Base-by-base conservation (phyloP, 2,888 invertebrate species). In the Drosophila rellima region DNA sequence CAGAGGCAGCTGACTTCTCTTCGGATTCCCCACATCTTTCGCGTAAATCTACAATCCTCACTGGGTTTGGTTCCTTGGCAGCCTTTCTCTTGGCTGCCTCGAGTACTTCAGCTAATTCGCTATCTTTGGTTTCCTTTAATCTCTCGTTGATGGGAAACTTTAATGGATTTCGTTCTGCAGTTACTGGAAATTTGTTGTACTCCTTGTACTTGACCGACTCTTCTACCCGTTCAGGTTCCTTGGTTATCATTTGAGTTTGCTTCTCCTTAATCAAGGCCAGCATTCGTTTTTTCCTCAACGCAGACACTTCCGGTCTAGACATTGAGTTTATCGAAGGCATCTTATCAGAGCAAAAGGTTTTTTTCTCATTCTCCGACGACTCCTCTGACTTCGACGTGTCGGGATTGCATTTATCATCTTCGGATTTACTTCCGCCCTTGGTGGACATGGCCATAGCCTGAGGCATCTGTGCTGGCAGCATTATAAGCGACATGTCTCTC, bases 71-170 rank as follows among this genome's bases (percentile, higher is more conserved):
- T 8, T 10, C n/a, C 15, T 33, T 23, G 2, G 7, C 26, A 40
- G 35, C 48, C 2, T 1, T 2, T 7, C 1, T 1, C 26, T 57
- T 68, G 11, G 63, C 77, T 11, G 26, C 10, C 6, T 45, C 40
- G 0, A 78, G 52, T 6, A 26, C 61, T 13, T 50, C 31, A 0
- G 29, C 51, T 8, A 78, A 1, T 18, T 64, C 47, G 11, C 23
- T n/a, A 11, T 79, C 77, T 18, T 57, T 35, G 0, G 79, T 79
- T n/a, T 79, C 80, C 0, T 7, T 13, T 10, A 75, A 35, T 6
- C 15, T 20, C 3, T 63, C 31, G 18, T 79, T 47, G 0, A 65
- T 0, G 0, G 80, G 77, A n/a, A 78, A 78, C 42, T 63, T 59
- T 0, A 13, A n/a, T 1, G 40, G 31, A 2, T 47, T 8, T 2